A percentile compares a stretch with the other conserved stretches of the same genome.
These are phyloP conservation scores for Ctenodactylus gundi DNA, from an alignment of 2,113 vertebrate species.

Conservation along the genomic window DNA sequence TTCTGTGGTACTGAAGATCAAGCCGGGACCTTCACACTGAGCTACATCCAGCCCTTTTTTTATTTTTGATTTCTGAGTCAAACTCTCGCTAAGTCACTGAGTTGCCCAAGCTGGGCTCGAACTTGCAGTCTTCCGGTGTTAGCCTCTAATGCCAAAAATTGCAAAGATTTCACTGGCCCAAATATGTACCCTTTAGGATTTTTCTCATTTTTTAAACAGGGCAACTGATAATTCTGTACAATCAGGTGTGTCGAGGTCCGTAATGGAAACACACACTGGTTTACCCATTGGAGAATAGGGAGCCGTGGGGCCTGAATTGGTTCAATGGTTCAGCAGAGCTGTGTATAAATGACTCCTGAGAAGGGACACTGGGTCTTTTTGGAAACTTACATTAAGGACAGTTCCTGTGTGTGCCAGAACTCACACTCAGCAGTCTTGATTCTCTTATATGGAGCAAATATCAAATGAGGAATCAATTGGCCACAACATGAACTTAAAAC, in stretches of 20 bases:
- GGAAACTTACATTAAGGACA: background rate
- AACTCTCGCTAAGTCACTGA: no score
- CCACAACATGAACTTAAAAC: no score
- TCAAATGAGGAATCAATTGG: background rate
- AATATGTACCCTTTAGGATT: background rate
- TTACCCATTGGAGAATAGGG: no score
- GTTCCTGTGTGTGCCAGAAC: background rate
- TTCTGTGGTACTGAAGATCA: no score
- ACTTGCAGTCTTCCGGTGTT: no score
- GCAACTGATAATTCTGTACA: background rate
- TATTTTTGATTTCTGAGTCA: no score
- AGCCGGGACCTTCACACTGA: no score
- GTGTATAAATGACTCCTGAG: background rate
- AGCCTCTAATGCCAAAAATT: background rate
- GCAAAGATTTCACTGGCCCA: background rate
- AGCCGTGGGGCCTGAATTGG: no score
- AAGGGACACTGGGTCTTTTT: background rate
- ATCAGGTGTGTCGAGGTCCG: background rate
- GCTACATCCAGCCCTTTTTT: no score
- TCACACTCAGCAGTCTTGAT: background rate
- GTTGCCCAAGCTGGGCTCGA: no score
- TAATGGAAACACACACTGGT: background rate
- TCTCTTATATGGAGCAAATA: background rate
- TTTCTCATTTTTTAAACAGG: background rate
- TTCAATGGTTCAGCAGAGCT: background rate